Percentiles rank a stretch among this genome's conserved stretches.
These are phyloP conservation scores for Pycnonotus jocosus DNA, from an alignment of 2,113 vertebrate genomes.

Conservation along the genomic window DNA sequence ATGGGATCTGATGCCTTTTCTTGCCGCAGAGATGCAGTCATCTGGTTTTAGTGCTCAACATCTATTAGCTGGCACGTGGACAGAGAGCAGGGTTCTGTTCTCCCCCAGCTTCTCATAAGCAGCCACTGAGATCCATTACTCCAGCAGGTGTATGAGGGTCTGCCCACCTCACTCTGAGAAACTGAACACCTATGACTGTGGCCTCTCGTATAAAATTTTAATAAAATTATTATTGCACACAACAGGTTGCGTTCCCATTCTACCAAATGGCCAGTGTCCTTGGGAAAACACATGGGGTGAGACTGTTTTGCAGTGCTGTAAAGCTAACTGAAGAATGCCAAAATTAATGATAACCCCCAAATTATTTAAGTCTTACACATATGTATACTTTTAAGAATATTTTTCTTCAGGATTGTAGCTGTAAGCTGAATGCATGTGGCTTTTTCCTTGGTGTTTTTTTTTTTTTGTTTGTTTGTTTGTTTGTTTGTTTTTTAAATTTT, in stretches of 20 bases:
- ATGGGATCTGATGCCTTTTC: constrained; percentile 3
- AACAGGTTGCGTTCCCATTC: neutral
- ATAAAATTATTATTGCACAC: neutral
- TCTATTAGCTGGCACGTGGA: constrained; percentile 14
- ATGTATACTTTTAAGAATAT: neutral
- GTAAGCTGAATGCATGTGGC: neutral
- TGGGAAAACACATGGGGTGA: neutral
- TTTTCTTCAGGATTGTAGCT: neutral
- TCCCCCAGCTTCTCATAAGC: neutral
- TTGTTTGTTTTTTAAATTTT: too few relatives aligned
- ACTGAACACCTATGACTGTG: neutral
- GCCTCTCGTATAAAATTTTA: neutral
- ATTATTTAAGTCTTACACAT: neutral
- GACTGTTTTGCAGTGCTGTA: neutral
- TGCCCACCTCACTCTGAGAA: neutral
- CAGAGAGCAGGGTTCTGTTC: neutral
- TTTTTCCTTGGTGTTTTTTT: neutral
- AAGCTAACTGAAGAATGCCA: neutral
- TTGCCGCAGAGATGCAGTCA: neutral
- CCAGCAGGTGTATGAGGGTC: neutral
- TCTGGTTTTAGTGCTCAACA: constrained; percentile 23
- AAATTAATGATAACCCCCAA: neutral
- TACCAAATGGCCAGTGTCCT: neutral
- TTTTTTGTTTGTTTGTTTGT: too few relatives aligned
- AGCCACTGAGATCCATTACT: neutral